Evolutionary conservation across 2,113 vertebrate species (phyloP).

Genomic region (Dicentrarchus labrax): DNA sequence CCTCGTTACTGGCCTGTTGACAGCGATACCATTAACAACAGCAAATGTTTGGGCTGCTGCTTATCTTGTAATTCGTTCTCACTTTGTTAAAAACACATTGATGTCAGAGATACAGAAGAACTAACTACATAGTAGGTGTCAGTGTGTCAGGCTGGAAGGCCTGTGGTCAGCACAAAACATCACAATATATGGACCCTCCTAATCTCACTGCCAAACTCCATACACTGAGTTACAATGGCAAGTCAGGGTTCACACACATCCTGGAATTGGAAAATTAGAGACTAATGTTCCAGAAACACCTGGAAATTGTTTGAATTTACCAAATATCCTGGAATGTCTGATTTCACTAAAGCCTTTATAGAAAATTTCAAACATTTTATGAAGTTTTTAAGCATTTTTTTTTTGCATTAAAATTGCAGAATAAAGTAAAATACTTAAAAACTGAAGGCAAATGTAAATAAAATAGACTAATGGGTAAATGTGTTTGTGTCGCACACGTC

Average conservation of each 20-base stretch:
- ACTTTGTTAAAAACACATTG: constrained; percentile 9
- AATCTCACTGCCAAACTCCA: constrained; percentile 9
- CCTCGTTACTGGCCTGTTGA: constrained; percentile 51
- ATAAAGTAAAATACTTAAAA: too few relatives aligned
- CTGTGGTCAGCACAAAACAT: constrained; percentile 16
- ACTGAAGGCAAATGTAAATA: too few relatives aligned
- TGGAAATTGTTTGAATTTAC: too few relatives aligned
- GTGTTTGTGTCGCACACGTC: too few relatives aligned
- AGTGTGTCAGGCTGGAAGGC: neutral
- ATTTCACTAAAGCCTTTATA: too few relatives aligned
- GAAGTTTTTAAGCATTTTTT: too few relatives aligned
- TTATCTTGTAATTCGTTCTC: constrained; percentile 16
- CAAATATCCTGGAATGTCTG: too few relatives aligned
- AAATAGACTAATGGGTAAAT: too few relatives aligned
- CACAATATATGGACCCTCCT: constrained; percentile 1
- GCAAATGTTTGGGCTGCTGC: constrained; percentile 1
- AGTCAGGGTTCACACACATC: neutral
- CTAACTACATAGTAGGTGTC: neutral
- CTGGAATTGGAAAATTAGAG: too few relatives aligned
- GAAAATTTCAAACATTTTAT: too few relatives aligned
- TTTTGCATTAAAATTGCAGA: too few relatives aligned
- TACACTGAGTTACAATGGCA: neutral
- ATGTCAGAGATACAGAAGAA: neutral
- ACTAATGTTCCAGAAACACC: too few relatives aligned
- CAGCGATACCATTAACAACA: constrained; percentile 31